Evolutionary conservation across 2,888 invertebrate species (phyloP).

Genomic region (Panorpa germanica): DNA sequence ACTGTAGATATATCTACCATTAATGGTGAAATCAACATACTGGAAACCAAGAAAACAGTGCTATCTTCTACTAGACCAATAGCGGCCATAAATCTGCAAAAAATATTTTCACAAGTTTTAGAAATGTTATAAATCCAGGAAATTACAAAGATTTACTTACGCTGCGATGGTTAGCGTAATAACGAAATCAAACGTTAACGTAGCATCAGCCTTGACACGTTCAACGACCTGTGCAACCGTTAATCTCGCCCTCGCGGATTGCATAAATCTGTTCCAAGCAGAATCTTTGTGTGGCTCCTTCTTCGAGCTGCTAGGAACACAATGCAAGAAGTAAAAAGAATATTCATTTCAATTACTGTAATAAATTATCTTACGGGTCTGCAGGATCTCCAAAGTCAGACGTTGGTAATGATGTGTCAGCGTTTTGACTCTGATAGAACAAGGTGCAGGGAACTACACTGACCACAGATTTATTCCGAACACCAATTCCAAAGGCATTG

Average conservation of each 20-base stretch:
- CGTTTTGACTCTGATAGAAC: conserved; percentile 21
- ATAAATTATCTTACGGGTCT: no score
- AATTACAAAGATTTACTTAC: conserved; percentile 20
- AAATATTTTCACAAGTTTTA: conserved; percentile 6
- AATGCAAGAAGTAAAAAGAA: no score
- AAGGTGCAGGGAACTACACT: conserved; percentile 44
- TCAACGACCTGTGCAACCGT: conserved; percentile 54
- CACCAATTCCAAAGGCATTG: conserved; percentile 38
- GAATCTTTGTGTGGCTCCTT: no score
- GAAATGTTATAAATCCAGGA: conserved; percentile 3
- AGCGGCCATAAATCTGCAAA: conserved; percentile 41
- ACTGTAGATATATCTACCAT: conserved; percentile 42
- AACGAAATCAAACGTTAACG: conserved; percentile 58
- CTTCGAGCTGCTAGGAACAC: no score
- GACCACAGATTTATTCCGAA: conserved; percentile 33
- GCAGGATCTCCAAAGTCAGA: no score
- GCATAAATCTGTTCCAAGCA: conserved; percentile 41
- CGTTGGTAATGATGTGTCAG: conserved; percentile 6
- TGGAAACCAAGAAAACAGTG: conserved; percentile 53
- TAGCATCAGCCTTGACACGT: conserved; percentile 43
- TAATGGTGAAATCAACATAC: conserved; percentile 64
- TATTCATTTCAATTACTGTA: no score
- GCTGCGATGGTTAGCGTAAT: conserved; percentile 51
- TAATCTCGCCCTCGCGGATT: conserved; percentile 42
- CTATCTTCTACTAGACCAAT: conserved; percentile 57